Evolutionary conservation across 2,888 invertebrate species (phyloP).

Genomic region (Rhagium mordax): DNA sequence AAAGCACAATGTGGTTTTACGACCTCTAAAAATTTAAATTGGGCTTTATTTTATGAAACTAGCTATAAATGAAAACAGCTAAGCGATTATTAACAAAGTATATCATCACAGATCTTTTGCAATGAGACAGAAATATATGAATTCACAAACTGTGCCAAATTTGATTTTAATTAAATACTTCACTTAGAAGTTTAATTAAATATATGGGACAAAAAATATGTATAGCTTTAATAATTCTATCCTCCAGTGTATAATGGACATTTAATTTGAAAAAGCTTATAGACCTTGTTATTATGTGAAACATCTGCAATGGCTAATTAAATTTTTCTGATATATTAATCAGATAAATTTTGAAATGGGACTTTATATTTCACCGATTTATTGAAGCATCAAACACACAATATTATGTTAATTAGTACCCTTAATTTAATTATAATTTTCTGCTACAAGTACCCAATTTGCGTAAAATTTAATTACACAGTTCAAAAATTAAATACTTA

Average conservation of each 20-base stretch:
- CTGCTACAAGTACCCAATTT: neutral
- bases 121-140: no score
- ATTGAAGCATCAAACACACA: conserved; percentile 10
- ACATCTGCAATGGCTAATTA: conserved; percentile 4
- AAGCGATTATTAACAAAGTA: no score
- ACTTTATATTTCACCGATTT: neutral
- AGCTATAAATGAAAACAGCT: no score
- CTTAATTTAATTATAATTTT: neutral
- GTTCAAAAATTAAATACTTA: conserved; percentile 13
- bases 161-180: neutral
- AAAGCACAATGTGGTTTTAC: no score
- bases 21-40: no score
- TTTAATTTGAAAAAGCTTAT: conserved; percentile 15
- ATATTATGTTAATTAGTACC: conserved; percentile 9
- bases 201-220: neutral
- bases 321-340: conserved; percentile 16
- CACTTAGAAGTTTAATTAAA: neutral
- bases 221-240: neutral
- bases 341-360: neutral
- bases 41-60: no score
- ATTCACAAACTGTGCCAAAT: no score
- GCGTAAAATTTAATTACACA: neutral
- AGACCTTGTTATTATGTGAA: neutral
- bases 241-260: neutral
- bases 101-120: no score